phyloP scores from a whole-genome alignment of 2,797 vertebrate genomes.

The Numenius phaeopus region DNA sequence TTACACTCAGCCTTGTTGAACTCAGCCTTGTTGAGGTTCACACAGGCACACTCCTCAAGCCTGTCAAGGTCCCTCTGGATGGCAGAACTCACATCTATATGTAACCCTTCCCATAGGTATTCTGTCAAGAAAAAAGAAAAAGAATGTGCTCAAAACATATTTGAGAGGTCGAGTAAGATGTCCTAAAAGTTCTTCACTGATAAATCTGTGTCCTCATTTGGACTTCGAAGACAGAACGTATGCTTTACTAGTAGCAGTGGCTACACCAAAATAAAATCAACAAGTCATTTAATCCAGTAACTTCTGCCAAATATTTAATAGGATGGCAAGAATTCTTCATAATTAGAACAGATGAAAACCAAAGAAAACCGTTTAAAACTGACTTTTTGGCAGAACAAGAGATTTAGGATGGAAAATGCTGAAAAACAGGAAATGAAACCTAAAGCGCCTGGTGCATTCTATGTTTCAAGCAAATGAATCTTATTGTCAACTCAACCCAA shows the following conservation, averaged over 20 bases:
- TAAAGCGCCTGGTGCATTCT: not conserved
- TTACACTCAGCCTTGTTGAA: not conserved
- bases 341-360: not conserved
- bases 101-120: not conserved
- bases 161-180: not conserved
- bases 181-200: not conserved
- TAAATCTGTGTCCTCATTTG: not conserved
- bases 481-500: not conserved
- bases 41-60: not conserved
- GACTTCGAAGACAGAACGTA: not conserved
- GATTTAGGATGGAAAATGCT: not conserved
- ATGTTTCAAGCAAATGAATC: not conserved
- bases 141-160: not conserved
- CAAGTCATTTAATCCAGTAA: not conserved
- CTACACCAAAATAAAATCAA: not conserved
- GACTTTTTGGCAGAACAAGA: not conserved
- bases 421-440: not conserved
- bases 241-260: not conserved
- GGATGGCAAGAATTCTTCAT: not conserved
- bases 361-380: not conserved
- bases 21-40: not conserved
- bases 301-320: slow-evolving; percentile 10
- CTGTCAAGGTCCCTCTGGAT: not conserved
- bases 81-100: not conserved
- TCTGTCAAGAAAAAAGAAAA: not conserved